Base-by-base conservation (phyloP, 2,113 vertebrate genomes). In the Corvus cornix region DNA sequence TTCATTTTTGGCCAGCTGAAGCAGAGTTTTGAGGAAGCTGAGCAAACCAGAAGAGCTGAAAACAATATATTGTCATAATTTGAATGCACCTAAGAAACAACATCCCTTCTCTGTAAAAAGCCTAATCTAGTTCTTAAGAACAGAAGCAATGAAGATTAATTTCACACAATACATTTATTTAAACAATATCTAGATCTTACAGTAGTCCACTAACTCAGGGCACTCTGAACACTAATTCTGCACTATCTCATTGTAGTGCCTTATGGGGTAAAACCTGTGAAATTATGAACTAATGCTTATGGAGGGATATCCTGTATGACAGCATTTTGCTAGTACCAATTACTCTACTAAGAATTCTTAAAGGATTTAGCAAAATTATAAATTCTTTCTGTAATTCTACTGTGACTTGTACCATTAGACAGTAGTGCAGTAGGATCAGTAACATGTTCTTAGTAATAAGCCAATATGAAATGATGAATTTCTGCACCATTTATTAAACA, bases 401-500 rank as follows among this genome's bases (percentile, higher is more conserved):
- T 62, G 55, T 53, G 48, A 70, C 55, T 78, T 87, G 64, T 74
- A 84, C 52, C 43, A 59, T 67, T 82, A 78, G 55, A 58, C 37
- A 41, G 59, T 21, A 91, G 24, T 21, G 14, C 35, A 81, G 18
- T 43, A 75, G 31, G 23, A 89, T 39, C 52, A 67, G 30, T 31
- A 93, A 72, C 22, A 82, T 10, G 16, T 27, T 48, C 46, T 64
- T 28, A 72, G n/a, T 64, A 84, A 68, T 39, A 59, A 70, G 13
- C 5, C 49, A 69, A 26, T n/a, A 35, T 39, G 19, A 63, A 92
- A 64, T 0, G 0, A 82, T 18, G 0, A 73, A 58, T 79, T 80
- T 59, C 55, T 74, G 51, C 33, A 67, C 33, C 27, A 69, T 30
- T 82, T 67, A 53, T 8, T 73, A 70, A 89, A 51, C 33, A 55